These are phyloP conservation scores for Dasysyrphus albostriatus DNA, from an alignment of 2,888 invertebrate species.

Conservation along the genomic window DNA sequence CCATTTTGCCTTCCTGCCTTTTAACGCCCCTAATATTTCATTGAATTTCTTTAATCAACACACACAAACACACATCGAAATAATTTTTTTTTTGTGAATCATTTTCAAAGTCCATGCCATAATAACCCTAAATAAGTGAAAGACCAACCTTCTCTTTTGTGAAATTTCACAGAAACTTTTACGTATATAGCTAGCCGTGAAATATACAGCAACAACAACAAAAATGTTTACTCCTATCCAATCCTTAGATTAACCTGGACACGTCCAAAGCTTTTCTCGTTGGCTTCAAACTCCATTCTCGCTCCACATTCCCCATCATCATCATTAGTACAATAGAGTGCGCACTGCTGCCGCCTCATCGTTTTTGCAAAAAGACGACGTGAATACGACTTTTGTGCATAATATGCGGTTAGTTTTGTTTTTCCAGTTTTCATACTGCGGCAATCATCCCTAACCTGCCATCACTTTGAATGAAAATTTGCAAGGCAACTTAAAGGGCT, in stretches of 20 bases:
- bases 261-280: constrained; percentile 44
- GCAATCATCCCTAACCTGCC: constrained; percentile 7
- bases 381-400: constrained; percentile 62
- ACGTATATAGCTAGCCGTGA: constrained; percentile 2
- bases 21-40: background rate
- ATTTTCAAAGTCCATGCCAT: constrained; percentile 12
- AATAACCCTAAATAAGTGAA: constrained; percentile 28
- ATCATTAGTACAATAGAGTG: constrained; percentile 40
- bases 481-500: constrained; percentile 19
- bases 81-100: constrained; percentile 2
- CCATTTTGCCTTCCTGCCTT: background rate
- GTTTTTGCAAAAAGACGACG: constrained; percentile 20
- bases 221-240: constrained; percentile 12
- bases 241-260: constrained; percentile 66
- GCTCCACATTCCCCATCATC: constrained; percentile 25
- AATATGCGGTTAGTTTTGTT: constrained; percentile 63
- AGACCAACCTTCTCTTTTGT: constrained; percentile 9
- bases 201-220: background rate
- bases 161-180: constrained; percentile 22
- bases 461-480: constrained; percentile 9
- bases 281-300: background rate
- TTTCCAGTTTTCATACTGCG: background rate
- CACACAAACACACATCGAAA: background rate
- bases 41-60: constrained; percentile 56
- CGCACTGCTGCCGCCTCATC: background rate